Evolutionary conservation across 2,797 vertebrate species (phyloP).

Genomic region (Discoglossus pictus): DNA sequence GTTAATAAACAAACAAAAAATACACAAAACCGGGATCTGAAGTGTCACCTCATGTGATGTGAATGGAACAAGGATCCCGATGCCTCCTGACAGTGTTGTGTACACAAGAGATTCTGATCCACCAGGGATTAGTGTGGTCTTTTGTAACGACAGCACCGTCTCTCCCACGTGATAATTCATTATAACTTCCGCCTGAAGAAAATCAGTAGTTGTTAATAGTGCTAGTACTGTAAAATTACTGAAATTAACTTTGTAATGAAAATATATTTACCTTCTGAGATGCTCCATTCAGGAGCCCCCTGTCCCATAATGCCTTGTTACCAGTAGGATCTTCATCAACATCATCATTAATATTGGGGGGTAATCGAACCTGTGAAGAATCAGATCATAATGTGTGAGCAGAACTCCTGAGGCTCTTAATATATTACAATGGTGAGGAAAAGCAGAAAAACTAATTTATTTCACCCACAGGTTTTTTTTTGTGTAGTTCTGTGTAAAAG

Average conservation of each 20-base stretch:
- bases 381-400: too few relatives aligned
- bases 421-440: too few relatives aligned
- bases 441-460: neutral
- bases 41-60: constrained; percentile 96
- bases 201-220: constrained; percentile 3
- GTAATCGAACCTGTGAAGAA: constrained; percentile 84
- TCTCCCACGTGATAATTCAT: constrained; percentile 97
- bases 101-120: constrained; percentile 97
- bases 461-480: too few relatives aligned
- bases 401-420: too few relatives aligned
- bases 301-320: constrained; percentile 98
- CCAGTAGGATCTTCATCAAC: constrained; percentile 98
- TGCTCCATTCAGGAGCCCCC: constrained; percentile 94
- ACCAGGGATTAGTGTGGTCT: constrained; percentile 94
- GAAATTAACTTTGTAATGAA: too few relatives aligned
- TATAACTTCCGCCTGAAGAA: constrained; percentile 88
- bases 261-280: constrained; percentile 98
- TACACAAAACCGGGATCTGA: too few relatives aligned
- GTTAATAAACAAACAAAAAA: too few relatives aligned
- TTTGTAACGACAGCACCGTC: constrained; percentile 92
- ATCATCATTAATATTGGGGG: constrained; percentile 95
- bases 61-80: constrained; percentile 95
- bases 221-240: too few relatives aligned
- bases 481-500: too few relatives aligned
- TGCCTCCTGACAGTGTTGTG: constrained; percentile 93